Percentiles rank a stretch among this genome's conserved stretches.
phyloP scores from a whole-genome alignment of 2,797 vertebrate genomes.

The Bovichtus variegatus region DNA sequence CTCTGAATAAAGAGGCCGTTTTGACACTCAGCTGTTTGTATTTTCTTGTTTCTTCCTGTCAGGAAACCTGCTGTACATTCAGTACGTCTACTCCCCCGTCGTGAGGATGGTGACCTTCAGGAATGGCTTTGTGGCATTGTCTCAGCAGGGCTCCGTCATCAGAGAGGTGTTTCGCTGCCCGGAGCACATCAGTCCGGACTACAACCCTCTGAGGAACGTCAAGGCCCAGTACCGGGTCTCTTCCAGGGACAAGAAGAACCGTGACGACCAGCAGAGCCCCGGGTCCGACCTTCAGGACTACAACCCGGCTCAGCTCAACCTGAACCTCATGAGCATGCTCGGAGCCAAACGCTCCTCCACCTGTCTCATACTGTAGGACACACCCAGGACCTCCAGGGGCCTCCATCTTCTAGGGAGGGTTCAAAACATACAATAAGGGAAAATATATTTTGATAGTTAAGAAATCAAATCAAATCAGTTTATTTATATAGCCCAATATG shows the following conservation, averaged over 20 bases:
- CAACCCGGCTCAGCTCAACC: constrained; percentile 78
- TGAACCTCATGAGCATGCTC: constrained; percentile 64
- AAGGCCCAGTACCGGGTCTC: constrained; percentile 82
- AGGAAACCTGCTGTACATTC: constrained; percentile 86
- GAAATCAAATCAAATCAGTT: not conserved
- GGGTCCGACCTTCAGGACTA: constrained; percentile 51
- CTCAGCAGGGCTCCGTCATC: constrained; percentile 78
- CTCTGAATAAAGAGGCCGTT: not conserved
- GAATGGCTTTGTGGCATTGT: constrained; percentile 84
- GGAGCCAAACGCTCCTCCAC: constrained; percentile 74
- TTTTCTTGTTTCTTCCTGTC: not conserved
- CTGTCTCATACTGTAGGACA: constrained; percentile 75
- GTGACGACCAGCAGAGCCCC: not conserved
- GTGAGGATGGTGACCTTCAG: constrained; percentile 78
- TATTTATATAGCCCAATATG: no score
- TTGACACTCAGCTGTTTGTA: not conserved
- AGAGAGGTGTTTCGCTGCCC: constrained; percentile 84
- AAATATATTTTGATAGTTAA: not conserved
- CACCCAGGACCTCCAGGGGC: not conserved
- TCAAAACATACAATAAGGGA: not conserved
- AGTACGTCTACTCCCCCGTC: constrained; percentile 82
- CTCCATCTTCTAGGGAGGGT: no score
- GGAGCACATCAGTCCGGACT: constrained; percentile 39
- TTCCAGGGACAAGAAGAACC: constrained; percentile 65
- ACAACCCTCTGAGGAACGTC: constrained; percentile 83